Evolutionary conservation across 1,140 invertebrate species (phyloP).

Genomic region (Drosophila saltans): DNA sequence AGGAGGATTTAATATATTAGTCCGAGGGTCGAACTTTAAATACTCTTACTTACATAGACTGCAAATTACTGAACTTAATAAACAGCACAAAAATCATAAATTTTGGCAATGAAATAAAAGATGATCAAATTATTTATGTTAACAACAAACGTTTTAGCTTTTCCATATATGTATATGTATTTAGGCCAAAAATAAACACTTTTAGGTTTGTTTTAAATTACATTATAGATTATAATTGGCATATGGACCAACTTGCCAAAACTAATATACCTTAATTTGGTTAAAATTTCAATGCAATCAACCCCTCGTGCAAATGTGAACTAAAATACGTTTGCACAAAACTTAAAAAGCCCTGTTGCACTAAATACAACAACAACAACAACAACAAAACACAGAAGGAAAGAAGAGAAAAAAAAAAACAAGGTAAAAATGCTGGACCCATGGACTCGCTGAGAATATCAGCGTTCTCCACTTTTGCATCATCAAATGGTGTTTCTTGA

Average conservation of each 20-base stretch:
- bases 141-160: too few relatives aligned
- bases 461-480: conserved; percentile 46
- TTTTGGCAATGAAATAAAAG: too few relatives aligned
- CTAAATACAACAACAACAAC: neutral
- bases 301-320: conserved; percentile 8
- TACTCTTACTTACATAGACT: neutral
- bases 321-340: conserved; percentile 7
- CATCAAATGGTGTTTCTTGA: conserved; percentile 55
- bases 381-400: neutral
- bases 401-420: conserved; percentile 2
- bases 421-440: conserved; percentile 16
- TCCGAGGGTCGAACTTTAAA: neutral
- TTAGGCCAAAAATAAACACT: too few relatives aligned
- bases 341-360: neutral
- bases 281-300: neutral
- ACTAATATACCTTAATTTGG: neutral
- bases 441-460: conserved; percentile 49
- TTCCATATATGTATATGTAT: too few relatives aligned
- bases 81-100: too few relatives aligned
- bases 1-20: neutral
- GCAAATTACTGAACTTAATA: too few relatives aligned
- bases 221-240: too few relatives aligned
- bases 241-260: neutral
- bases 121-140: too few relatives aligned
- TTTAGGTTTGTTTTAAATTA: too few relatives aligned